Base-by-base conservation (phyloP, 2,113 vertebrate genomes). In the Cyprinodon brontotheroides region DNA sequence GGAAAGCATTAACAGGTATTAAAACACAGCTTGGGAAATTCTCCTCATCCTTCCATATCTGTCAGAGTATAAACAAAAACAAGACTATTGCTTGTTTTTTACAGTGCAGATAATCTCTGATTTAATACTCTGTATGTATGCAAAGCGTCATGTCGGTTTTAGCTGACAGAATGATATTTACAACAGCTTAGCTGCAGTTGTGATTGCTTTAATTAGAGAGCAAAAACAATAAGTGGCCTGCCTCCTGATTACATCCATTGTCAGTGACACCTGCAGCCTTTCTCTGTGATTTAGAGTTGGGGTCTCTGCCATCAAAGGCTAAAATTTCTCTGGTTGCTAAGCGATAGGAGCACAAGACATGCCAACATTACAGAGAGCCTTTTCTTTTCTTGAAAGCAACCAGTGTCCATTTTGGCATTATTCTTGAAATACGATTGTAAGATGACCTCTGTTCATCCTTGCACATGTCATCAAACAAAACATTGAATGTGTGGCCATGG, bases 1-100 rank as follows among this genome's bases (percentile, higher is more conserved):
- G 79, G 83, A 80, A 37, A 2, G 61, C 86, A 90, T 92, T 85
- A 91, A 84, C 75, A 79, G 74, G 87, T 79, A 90, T 89, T 83
- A 71, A 75, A 60, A 59, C 11, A 38, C 57, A 61, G 68, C 76
- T 63, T 72, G 79, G 75, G 74, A 89, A 84, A 85, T 83, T 29
- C 29, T 36, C 20, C 29, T 79, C 20, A 38, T 80, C 62, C 48
- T 73, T 22, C 68, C 66, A 17, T 68, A 60, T 60, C 60, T 65
- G 12, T 60, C 37, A 36, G 12, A 37, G 61, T 38, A 71, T 81
- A 1, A 8, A 74, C 61, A 73, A 22, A 29, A 75, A 37, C 60
- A 41, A 22, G 37, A 1, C 43, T 0, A n/a, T 74, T 15, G 40
- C 76, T 68, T 61, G 53, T 71, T 66, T 36, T 53, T 10, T 29